Base-by-base conservation (phyloP, 2,113 vertebrate genomes). In the Amphiprion percula region DNA sequence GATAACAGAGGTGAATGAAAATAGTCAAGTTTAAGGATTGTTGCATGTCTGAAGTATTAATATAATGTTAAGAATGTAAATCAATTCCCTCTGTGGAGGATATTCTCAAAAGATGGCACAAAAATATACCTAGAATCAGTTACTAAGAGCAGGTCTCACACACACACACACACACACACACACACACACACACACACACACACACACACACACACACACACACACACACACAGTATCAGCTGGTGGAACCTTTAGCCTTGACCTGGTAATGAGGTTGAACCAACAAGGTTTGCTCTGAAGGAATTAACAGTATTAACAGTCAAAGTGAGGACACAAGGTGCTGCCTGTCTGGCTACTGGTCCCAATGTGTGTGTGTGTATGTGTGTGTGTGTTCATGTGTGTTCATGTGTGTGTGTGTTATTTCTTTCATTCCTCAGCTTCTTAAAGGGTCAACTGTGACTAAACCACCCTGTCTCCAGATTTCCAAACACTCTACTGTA, bases 401-500 rank as follows among this genome's bases (percentile, higher is more conserved):
- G 21, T 21, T 21, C 21, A 5, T 30, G 28, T 30, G 28, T 30
- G 30, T 30, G 30, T 30, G 30, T 30, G 30, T 0, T 72, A 11
- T 17, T 67, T 28, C 0, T 71, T 63, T 44, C 5, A 1, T 37
- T 79, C 30, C 28, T 30, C 71, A 72, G 66, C 77, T 82, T 23
- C 77, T 88, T 82, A 77, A 83, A 69, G 83, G 85, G 85, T 88
- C 88, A 86, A 4, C 63, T 84, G 59, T 47, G 80, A 83, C 80
- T 75, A 87, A 85, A 83, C 65, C 65, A 15, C 7, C 58, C 44
- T 33, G 55, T 79, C 60, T 58, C 50, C 41, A 62, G 47, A 82
- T 71, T 69, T 80, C 33, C 77, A 76, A 63, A 23, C 37, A 12
- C 37, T 71, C 15, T 10, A 0, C 23, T 12, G 21, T 21, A 21